Evolutionary conservation across 2,797 vertebrate species (phyloP), one percentile per base, ranked within the genome.

Genomic region (Valencia hispanica): DNA sequence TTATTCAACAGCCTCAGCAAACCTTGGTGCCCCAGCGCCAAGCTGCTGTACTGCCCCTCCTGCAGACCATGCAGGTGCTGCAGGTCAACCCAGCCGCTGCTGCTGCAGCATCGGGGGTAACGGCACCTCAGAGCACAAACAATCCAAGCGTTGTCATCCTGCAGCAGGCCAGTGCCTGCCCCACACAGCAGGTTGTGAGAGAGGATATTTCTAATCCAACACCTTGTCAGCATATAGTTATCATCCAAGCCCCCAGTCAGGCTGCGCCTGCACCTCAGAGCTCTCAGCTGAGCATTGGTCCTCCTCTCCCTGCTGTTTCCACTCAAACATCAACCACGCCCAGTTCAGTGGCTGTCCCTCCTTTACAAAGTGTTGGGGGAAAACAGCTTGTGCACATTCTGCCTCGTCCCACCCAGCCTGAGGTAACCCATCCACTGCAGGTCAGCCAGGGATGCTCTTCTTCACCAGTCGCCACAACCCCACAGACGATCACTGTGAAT

Each of bases 331-430:
- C 94, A 0, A 94, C 95, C 59, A 94, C 96, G 8, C 93, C 90
- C 71, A 92, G 87, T 87, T 87, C 95, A 0, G 39, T 95, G 2
- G 93, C 96, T 88, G 95, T 92, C 75, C 81, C 95, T 4, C 89
- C 95, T 34, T 91, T 96, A 34, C 98, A 97, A 70, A 97, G 95
- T 63, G 96, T 97, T 2, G 96, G 97, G 39, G 97, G 97, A 73
- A 99, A 99, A 78, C 98, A 99, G 85, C 95, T 99, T 82, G 97
- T 99, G 74, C 97, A 99, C 82, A 99, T 99, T 91, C 94, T 99
- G 83, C 98, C 98, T 73, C 96, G 97, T 27, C 97, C 97, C 27
- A 75, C 86, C 70, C 93, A 87, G 50, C 72, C 91, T 74, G 91
- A 88, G 74, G 43, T 93, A 91, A 74, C 93, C 95, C 87, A 88